phyloP scores from a whole-genome alignment of 2,113 vertebrate genomes.

The Cynopterus brachyotis region DNA sequence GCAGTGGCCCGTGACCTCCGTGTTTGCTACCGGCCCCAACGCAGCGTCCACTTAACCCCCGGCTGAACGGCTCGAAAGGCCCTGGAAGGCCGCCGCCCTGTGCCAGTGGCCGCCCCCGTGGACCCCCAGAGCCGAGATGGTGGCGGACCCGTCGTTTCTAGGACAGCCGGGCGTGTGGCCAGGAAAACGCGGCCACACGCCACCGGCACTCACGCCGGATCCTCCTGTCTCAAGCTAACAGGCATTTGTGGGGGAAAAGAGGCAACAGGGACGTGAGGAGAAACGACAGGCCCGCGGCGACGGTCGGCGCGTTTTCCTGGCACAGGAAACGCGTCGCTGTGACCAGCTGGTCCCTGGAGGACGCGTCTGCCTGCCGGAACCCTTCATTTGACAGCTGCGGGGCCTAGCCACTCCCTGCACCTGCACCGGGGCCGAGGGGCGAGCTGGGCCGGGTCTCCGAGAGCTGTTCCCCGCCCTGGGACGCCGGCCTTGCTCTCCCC shows the following conservation, averaged over 20 bases:
- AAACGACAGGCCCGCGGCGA: no score
- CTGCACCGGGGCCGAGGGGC: no score
- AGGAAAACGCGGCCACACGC: not conserved
- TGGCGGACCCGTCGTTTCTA: not conserved
- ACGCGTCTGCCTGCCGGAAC: no score
- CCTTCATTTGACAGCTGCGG: no score
- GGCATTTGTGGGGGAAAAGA: not conserved
- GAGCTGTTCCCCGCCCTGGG: fast-evolving
- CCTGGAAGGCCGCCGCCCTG: no score
- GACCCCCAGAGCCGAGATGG: not conserved
- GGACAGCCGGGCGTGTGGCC: not conserved
- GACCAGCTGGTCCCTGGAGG: no score
- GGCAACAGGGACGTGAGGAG: not conserved
- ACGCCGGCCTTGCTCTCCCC: not conserved
- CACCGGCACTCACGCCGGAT: fast-evolving
- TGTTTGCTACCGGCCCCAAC: not conserved
- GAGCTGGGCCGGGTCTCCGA: fast-evolving
- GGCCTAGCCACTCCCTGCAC: no score
- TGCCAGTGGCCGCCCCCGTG: no score
- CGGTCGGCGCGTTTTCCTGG: no score
- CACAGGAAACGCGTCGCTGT: no score
- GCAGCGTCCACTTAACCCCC: not conserved
- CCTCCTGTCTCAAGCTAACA: not conserved
- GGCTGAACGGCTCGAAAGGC: no score
- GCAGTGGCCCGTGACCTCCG: no score